phyloP scores from a whole-genome alignment of 2,113 vertebrate genomes.

The Herpailurus yagouaroundi region DNA sequence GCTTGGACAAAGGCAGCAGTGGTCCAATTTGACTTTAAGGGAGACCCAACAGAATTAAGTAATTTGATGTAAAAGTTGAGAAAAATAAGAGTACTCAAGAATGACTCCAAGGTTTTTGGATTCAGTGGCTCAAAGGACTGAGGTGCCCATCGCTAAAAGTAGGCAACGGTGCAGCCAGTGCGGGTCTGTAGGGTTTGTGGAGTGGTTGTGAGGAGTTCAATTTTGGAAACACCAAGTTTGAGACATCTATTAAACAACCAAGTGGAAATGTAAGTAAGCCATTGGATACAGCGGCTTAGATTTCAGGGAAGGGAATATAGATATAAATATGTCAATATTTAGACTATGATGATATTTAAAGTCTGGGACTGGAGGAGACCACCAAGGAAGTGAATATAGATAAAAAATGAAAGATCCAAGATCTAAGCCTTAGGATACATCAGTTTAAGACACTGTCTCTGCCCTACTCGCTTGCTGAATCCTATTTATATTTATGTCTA shows the following conservation, averaged over 20 bases:
- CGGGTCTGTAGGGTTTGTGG: neutral
- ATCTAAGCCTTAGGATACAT: neutral
- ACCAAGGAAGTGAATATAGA: neutral
- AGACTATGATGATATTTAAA: neutral
- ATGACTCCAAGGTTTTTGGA: neutral
- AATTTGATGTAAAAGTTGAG: neutral
- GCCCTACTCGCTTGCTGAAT: neutral
- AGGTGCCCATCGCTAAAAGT: neutral
- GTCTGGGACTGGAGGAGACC: neutral
- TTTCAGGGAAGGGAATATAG: neutral
- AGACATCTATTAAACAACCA: neutral
- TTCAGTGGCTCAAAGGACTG: neutral
- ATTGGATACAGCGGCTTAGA: neutral
- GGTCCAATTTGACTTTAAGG: neutral
- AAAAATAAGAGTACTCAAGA: neutral
- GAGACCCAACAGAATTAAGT: neutral
- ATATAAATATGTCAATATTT: neutral
- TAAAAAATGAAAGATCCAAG: neutral
- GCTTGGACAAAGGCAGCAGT: neutral
- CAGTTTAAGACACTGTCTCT: neutral
- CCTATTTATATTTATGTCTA: neutral
- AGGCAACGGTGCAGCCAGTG: neutral
- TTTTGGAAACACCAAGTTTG: neutral
- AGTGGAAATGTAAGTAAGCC: neutral
- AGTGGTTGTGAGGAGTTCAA: neutral